Evolutionary conservation across 2,888 invertebrate genomes (phyloP).

Genomic region (Podabrus alpinus): DNA sequence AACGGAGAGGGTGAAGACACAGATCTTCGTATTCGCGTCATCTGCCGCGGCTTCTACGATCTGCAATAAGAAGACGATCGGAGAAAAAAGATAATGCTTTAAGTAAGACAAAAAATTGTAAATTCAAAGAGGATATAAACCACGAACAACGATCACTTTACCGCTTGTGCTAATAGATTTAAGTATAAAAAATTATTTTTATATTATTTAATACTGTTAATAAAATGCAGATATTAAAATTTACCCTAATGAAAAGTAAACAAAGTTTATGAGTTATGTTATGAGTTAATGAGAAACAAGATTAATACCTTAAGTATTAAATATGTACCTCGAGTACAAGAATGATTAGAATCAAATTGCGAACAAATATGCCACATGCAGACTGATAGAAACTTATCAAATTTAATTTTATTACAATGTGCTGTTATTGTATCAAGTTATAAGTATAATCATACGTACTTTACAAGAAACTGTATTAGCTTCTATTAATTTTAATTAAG

Average conservation of each 20-base stretch:
- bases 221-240: not conserved
- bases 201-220: not conserved
- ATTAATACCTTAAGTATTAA: too few relatives aligned
- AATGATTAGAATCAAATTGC: too few relatives aligned
- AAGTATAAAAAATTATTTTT: not conserved
- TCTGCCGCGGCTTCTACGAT: slow-evolving; percentile 28
- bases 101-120: slow-evolving; percentile 20
- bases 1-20: slow-evolving; percentile 33
- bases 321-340: too few relatives aligned
- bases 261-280: too few relatives aligned
- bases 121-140: slow-evolving; percentile 4
- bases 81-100: slow-evolving; percentile 15
- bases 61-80: slow-evolving; percentile 8
- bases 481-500: not conserved
- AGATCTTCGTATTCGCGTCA: slow-evolving; percentile 30
- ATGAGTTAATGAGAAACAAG: not conserved
- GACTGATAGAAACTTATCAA: too few relatives aligned
- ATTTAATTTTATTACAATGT: too few relatives aligned
- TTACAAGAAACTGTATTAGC: not conserved
- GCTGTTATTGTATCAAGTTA: not conserved
- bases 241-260: not conserved
- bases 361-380: too few relatives aligned
- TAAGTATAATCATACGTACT: not conserved
- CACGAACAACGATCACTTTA: not conserved
- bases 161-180: not conserved